Base-by-base conservation (phyloP, 1,140 invertebrate genomes). In the Gonatopus flavifemur region DNA sequence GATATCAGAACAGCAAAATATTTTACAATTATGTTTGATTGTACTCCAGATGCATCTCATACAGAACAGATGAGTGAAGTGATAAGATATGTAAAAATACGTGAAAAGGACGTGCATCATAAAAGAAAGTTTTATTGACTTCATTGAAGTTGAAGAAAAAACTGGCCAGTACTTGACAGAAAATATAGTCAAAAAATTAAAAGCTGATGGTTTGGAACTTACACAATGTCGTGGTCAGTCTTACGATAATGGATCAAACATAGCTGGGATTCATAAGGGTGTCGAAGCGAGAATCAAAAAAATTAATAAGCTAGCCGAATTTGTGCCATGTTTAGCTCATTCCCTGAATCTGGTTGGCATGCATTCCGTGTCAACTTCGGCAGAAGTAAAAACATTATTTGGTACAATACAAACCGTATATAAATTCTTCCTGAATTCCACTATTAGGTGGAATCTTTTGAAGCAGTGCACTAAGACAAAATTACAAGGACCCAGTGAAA, bases 211-310 rank as follows among this genome's bases (percentile, higher is more conserved):
- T 18, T 18, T 49, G n/a, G 21, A 52, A 10, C 45, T 59, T 24
- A 46, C 69, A 64, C 40, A 74, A 61, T 72, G 64, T 50, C 55
- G 69, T 25, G 58, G 57, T 7, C 66, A 74, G 43, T 56, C 54
- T 15, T 72, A 72, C 42, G 65, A 72, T 49, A 73, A 73, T 62
- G 69, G 59, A 3, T 49, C 52, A 25, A 64, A 58, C 43, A 73
- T 73, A 62, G 49, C 53, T 48, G 65, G 67, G 10, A 59, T 58
- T 22, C 68, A 65, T 38, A 61, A 61, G 52, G 64, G 67, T 45
- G 38, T 65, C 15, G 55, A 66, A 54, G 44, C 61, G 18, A 45
- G 50, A 24, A 52, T 70, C 31, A 64, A 55, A 18, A 16, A 49
- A 31, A 19, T 51, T 43, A 64, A 59, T 47, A 28, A 45, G 49